These are phyloP conservation scores for Hippoglossus stenolepis DNA, from an alignment of 2,113 vertebrate species.

Conservation along the genomic window DNA sequence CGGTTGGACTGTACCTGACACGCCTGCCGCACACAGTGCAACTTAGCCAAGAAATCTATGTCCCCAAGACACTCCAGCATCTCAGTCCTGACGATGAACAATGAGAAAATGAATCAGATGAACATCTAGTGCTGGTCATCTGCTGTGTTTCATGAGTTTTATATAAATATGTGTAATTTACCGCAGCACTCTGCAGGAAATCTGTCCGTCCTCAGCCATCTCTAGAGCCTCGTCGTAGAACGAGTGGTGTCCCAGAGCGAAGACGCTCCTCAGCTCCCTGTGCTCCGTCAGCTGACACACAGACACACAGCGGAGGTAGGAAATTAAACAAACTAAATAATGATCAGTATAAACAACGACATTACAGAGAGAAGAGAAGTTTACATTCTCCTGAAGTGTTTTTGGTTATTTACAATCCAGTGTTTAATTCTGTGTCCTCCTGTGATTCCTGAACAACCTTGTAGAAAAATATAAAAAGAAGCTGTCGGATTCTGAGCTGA, in stretches of 20 bases:
- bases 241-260: slow-evolving; percentile 84
- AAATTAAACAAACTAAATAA: no score
- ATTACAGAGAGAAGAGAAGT: no score
- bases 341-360: no score
- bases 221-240: slow-evolving; percentile 95
- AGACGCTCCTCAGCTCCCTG: slow-evolving; percentile 79
- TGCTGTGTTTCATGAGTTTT: not conserved
- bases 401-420: no score
- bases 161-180: slow-evolving; percentile 51
- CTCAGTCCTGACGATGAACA: slow-evolving; percentile 86
- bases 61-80: slow-evolving; percentile 93
- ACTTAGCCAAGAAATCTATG: slow-evolving; percentile 94
- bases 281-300: slow-evolving; percentile 87
- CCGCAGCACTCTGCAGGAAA: slow-evolving; percentile 93
- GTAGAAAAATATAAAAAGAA: no score
- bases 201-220: slow-evolving; percentile 92
- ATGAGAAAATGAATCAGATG: not conserved
- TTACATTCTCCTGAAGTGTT: no score
- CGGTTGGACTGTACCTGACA: slow-evolving; percentile 87
- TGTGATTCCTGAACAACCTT: no score
- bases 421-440: no score
- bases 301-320: not conserved
- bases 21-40: slow-evolving; percentile 95
- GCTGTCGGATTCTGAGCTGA: no score
- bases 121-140: not conserved